Conservation (phyloP, 1,140 invertebrate species). For the Saccostrea echinata region DNA sequence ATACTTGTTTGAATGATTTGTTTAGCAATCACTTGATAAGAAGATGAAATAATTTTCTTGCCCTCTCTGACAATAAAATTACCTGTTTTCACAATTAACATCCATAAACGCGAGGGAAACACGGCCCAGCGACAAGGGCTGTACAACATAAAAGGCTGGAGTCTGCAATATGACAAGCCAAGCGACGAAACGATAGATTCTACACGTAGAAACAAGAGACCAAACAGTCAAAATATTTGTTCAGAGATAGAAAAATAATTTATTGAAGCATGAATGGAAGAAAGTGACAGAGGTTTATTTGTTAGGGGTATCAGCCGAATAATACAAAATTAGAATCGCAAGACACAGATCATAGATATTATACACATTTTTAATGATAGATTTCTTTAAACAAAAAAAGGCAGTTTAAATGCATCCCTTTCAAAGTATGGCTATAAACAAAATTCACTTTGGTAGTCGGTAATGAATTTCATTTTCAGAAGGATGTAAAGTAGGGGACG, state of each 20-base stretch:
- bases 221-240: slow-evolving; percentile 25
- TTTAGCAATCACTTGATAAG: slow-evolving; percentile 35
- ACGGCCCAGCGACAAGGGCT: slow-evolving; percentile 13
- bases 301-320: not conserved
- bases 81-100: slow-evolving; percentile 40
- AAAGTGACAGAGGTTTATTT: not conserved
- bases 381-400: too few relatives aligned
- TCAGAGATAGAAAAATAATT: slow-evolving; percentile 22
- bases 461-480: too few relatives aligned
- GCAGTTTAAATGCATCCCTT: too few relatives aligned
- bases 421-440: too few relatives aligned
- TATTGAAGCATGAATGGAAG: not conserved
- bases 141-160: slow-evolving; percentile 7
- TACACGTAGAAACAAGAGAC: not conserved
- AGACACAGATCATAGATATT: too few relatives aligned
- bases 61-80: slow-evolving; percentile 43
- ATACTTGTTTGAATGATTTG: slow-evolving; percentile 19
- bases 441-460: too few relatives aligned
- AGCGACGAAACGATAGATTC: slow-evolving; percentile 23
- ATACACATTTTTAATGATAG: too few relatives aligned
- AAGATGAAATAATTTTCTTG: slow-evolving; percentile 45
- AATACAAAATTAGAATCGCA: too few relatives aligned
- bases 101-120: slow-evolving; percentile 38
- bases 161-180: slow-evolving; percentile 26
- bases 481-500: too few relatives aligned